These are phyloP conservation scores for Zoroaster sp. DNA, from an alignment of 53 echinoderm and acorn worm genomes.

Conservation along the genomic window DNA sequence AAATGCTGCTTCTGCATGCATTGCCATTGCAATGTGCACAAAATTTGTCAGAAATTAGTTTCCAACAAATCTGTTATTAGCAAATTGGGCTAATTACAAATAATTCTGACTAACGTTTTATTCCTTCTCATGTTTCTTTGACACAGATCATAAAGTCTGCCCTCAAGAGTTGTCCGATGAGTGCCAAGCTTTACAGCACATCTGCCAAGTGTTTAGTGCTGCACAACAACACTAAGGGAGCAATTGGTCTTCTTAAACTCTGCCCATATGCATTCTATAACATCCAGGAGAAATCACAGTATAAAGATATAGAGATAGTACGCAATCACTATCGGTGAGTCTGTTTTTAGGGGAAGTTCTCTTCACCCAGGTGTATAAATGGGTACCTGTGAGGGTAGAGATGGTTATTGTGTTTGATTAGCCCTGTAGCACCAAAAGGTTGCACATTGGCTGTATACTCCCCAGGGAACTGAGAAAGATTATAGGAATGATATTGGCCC, in stretches of 20 bases:
- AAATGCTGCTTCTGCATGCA: no score
- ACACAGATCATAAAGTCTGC: conserved; percentile 65
- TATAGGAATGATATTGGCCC: no score
- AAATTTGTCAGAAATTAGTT: no score
- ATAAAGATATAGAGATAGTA: not conserved
- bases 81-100: not conserved
- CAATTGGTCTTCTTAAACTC: conserved; percentile 33
- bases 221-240: conserved; percentile 12
- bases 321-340: conserved; percentile 68
- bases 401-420: no score
- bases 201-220: conserved; percentile 55
- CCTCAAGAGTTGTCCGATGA: conserved; percentile 40
- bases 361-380: no score
- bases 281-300: not conserved
- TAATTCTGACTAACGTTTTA: not conserved
- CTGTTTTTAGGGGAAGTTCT: not conserved
- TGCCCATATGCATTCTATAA: conserved; percentile 53
- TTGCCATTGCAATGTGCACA: no score
- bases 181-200: conserved; percentile 56
- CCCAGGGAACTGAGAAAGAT: no score
- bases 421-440: no score
- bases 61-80: not conserved
- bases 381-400: no score
- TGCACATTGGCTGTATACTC: no score
- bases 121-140: not conserved